phyloP scores from a whole-genome alignment of 2,888 invertebrate genomes.

The Carabus problematicus region DNA sequence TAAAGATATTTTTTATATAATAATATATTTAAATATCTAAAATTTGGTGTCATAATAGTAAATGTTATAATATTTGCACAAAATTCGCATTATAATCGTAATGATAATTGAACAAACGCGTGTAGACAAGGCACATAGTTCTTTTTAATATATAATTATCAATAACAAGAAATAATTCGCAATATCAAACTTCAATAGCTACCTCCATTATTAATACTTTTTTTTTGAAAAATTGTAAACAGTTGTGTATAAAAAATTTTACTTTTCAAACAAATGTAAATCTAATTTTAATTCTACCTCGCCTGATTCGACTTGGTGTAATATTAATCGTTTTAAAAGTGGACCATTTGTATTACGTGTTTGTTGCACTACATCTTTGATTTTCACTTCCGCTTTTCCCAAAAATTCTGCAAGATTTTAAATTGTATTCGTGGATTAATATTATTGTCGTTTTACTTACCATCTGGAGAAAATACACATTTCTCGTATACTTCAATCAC shows the following conservation, averaged over 20 bases:
- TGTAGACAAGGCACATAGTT: too few relatives aligned
- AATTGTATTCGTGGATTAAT: conserved; percentile 6
- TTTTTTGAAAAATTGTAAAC: conserved; percentile 2
- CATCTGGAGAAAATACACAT: conserved; percentile 75
- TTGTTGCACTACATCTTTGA: conserved; percentile 68
- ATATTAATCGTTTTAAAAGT: conserved; percentile 67
- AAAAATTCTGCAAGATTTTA: conserved; percentile 66
- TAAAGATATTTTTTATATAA: too few relatives aligned
- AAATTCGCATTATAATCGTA: too few relatives aligned
- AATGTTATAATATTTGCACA: too few relatives aligned
- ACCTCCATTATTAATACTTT: too few relatives aligned
- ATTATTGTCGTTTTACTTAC: conserved; percentile 57
- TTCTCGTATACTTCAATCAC: conserved; percentile 75
- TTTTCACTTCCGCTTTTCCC: conserved; percentile 72
- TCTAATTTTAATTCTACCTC: conserved; percentile 74
- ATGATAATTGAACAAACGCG: too few relatives aligned
- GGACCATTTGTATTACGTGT: conserved; percentile 67
- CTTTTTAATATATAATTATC: too few relatives aligned
- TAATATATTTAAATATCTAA: too few relatives aligned
- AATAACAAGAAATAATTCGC: too few relatives aligned
- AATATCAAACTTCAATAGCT: too few relatives aligned
- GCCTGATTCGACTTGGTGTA: conserved; percentile 74
- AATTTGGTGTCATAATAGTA: too few relatives aligned
- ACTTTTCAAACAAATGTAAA: conserved; percentile 65
- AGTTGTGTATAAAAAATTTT: conserved; percentile 8